Base-by-base conservation (phyloP, 2,113 vertebrate genomes). In the Oryzias curvinotus region DNA sequence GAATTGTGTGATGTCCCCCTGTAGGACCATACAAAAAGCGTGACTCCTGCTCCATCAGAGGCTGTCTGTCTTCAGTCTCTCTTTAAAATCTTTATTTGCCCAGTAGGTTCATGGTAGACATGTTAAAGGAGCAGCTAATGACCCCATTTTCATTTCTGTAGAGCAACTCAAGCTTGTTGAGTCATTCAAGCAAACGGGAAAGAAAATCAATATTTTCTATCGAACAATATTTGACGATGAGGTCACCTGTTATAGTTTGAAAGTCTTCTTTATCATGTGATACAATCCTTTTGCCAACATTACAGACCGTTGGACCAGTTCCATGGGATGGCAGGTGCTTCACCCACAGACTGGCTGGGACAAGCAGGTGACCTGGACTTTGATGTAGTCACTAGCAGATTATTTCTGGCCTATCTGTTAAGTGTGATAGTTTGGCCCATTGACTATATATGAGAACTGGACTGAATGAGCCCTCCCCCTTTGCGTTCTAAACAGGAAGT, bases 231-330 rank as follows among this genome's bases (percentile, higher is more conserved):
- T 7, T 30, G 28, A 30, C 28, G 28, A 30, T 7, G 28, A 30
- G 28, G 28, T 30, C 6, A 36, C 12, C 10, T 12, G 36, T 36
- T 36, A 36, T 36, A 3, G 8, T 36, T 36, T 10, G 36, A 3
- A 12, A 36, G 8, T 10, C 12, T 36, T 36, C 2, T 36, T 36
- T 10, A 12, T 36, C 10, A 36, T 36, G 1, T 36, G 7, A 3
- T 12, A 36, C 12, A 30, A 8, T 73, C 17, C 14, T 48, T 36
- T 14, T 43, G 14, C 23, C 4, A 50, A 52, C 51, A 30, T 62
- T 91, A 96, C 95, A 95, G 21, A 23, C 97, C 95, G 71, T 98
- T 95, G 80, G 95, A 93, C 96, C 94, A 97, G n/a, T 96, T 92
- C 13, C 93, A 93, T 84, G 95, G 95, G 67, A 98, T 92, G 23